Evolutionary conservation across 23 tunicate genomes (phyloP), one percentile per base, ranked within the genome.

Genomic region (Diplosoma virens): DNA sequence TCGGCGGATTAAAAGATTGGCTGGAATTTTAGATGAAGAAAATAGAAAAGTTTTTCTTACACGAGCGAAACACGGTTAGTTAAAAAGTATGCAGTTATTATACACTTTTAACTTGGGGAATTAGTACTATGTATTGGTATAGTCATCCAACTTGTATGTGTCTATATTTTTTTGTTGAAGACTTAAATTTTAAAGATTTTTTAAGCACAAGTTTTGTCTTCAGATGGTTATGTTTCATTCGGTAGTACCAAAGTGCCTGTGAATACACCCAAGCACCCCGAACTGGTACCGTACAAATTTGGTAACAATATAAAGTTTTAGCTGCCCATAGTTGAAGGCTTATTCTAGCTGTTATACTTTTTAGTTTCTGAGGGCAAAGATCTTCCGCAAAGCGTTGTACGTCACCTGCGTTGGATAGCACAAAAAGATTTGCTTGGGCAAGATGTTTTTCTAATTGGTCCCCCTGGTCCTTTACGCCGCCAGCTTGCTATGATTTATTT

Each of bases 381-480:
- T 11, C 67, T 85, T 26, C 84, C 98, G 33, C 98, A 93, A 66
- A 80, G 87, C 30, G 66, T 71, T 14, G 58, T 93, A 14, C 75
- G 98, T 2, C 98, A 93, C 59, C 36, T 93, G 61, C 46, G 78
- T 71, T 93, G 98, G 98, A 85, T 93, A 72, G 92, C 93, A 5
- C 92, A 93, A 71, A 93, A 93, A 68, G 98, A 93, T 71, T 59
- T 93, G 30, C 84, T 93, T 0, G 98, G 98, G 31, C 98, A 93
- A 71, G 98, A 93, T 59, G 52, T 86, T 2, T 93, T 93, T 70
- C 60, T 93, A 14, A 93, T 93, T 36, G 98, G 98, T 20, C 98
- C 98, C 25, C 98, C 98, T 1, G 98, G 98, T 25, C 98, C 98
- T 29, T 46, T 85, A 47, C 53, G 93, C 14, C 41, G 98, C 56